Evolutionary conservation across 2,888 invertebrate species (phyloP), one percentile per base, ranked within the genome.

Genomic region (Drosophila birchii): DNA sequence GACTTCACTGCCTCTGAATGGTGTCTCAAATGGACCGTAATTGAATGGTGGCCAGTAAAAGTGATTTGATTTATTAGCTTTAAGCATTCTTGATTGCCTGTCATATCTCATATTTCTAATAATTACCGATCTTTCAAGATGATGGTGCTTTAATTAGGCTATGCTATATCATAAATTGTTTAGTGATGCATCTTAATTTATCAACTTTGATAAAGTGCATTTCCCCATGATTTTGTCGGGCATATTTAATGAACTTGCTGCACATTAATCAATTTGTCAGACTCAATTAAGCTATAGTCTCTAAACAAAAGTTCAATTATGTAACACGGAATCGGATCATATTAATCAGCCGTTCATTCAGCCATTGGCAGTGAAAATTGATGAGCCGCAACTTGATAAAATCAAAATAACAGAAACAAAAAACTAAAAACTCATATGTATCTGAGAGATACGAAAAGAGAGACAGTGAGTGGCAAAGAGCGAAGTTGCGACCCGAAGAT

Each of bases 201-300:
- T 32, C 2, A 14, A 23, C 11, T 32, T 20, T 20, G 36, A 29
- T 47, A 44, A 53, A 20, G 6, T 55, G 63, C 49, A 58, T 49
- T 54, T 59, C 49, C 41, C 32, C 58, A 34, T 41, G n/a, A 67
- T 38, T 53, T 44, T 32, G 44, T 53, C n/a, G 47, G 55, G 32
- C 23, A 51, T 53, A 51, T 34, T 56, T 12, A 66, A 60, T 73
- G 59, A 55, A 34, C 51, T 34, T 18, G 49, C 71, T 29, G 23
- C 32, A 38, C 54, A 73, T 73, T 64, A 73, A 73, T 72, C 73
- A 72, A 72, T 72, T 71, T 34, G 62, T 41, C 56, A 61, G 71
- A 54, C 71, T 44, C 56, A 62, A 70, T 72, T 70, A 70, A 32
- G 70, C 56, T 36, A 32, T 49, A 23, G 61, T 47, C 44, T 56